Evolutionary conservation across 2,888 invertebrate genomes (phyloP).

Genomic region (Diarsia mendica): DNA sequence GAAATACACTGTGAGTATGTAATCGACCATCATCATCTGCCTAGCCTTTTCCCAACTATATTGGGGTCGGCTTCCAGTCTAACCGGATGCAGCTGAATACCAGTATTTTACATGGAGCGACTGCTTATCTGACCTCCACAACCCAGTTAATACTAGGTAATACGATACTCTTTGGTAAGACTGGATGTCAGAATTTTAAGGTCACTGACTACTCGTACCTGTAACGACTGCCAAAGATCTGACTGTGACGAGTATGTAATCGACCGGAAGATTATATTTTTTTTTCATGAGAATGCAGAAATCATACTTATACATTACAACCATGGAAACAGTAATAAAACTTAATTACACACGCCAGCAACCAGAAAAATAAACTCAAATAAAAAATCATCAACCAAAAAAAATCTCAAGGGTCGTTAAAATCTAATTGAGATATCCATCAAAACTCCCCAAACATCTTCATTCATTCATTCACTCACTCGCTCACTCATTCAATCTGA

Average conservation of each 20-base stretch:
- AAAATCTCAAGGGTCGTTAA: constrained; percentile 54
- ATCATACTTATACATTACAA: not conserved
- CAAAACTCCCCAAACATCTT: constrained; percentile 47
- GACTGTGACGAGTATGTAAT: too few relatives aligned
- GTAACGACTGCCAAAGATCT: too few relatives aligned
- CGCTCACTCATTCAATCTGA: constrained; percentile 48
- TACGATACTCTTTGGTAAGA: too few relatives aligned
- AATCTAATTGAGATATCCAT: constrained; percentile 60
- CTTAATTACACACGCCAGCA: constrained; percentile 1
- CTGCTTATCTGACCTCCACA: too few relatives aligned
- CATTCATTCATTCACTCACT: constrained; percentile 41
- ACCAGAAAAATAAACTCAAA: constrained; percentile 15
- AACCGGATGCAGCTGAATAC: too few relatives aligned
- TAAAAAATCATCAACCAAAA: constrained; percentile 15
- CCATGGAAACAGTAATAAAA: constrained; percentile 16
- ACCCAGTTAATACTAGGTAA: too few relatives aligned
- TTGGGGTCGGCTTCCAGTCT: too few relatives aligned
- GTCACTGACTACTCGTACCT: too few relatives aligned
- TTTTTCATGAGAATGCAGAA: not conserved
- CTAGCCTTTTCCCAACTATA: too few relatives aligned
- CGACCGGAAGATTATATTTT: too few relatives aligned
- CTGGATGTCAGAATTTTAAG: too few relatives aligned
- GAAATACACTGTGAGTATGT: not conserved
- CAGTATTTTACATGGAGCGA: too few relatives aligned
- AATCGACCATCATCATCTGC: not conserved